Evolutionary conservation across 1,140 invertebrate genomes (phyloP).

Genomic region (Diplogasteroides magnus): DNA sequence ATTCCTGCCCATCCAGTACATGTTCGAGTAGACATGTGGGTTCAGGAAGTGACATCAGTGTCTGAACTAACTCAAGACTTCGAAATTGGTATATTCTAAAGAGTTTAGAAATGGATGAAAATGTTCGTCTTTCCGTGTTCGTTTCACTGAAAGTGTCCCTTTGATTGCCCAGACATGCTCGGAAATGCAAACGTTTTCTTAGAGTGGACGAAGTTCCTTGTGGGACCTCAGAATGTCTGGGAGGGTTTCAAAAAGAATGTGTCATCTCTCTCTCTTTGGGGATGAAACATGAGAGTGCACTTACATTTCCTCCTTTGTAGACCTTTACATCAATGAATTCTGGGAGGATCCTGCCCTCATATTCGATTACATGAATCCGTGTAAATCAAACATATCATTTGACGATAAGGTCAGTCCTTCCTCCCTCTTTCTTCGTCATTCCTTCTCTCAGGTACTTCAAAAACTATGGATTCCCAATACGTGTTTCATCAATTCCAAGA

Average conservation of each 20-base stretch:
- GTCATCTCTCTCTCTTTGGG: too few relatives aligned
- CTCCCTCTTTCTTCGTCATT: slow-evolving; percentile 9
- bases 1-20: slow-evolving; percentile 51
- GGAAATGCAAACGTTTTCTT: too few relatives aligned
- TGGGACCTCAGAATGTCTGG: background rate
- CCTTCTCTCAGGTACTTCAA: background rate
- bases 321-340: slow-evolving; percentile 55
- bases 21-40: slow-evolving; percentile 55
- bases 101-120: too few relatives aligned
- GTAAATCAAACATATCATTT: slow-evolving; percentile 35
- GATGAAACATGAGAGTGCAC: background rate
- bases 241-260: background rate
- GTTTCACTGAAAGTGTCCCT: too few relatives aligned
- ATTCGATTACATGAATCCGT: slow-evolving; percentile 50
- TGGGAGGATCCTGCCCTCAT: slow-evolving; percentile 54
- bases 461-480: slow-evolving; percentile 29
- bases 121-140: too few relatives aligned
- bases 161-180: too few relatives aligned
- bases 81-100: slow-evolving; percentile 50
- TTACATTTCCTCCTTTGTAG: slow-evolving; percentile 33
- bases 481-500: slow-evolving; percentile 50
- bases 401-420: slow-evolving; percentile 31
- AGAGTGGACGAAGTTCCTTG: background rate
- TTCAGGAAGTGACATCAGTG: slow-evolving; percentile 54
- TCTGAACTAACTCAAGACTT: slow-evolving; percentile 55